These are phyloP conservation scores for Seira sanloemensis DNA, from an alignment of 2,888 invertebrate species.

Conservation along the genomic window DNA sequence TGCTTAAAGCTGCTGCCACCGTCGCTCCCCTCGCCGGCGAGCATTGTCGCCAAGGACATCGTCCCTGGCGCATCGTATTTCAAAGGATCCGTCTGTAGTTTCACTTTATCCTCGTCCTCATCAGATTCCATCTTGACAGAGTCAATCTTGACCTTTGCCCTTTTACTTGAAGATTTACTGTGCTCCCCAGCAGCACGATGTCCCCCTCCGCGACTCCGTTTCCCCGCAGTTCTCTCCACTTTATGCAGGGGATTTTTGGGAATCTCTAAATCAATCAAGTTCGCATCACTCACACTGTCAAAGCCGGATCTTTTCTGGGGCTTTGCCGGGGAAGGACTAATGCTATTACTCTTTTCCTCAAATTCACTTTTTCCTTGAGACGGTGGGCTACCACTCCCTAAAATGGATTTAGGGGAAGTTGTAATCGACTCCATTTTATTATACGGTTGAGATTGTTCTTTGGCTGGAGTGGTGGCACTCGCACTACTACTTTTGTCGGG, in stretches of 20 bases:
- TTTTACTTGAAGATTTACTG: slow-evolving; percentile 51
- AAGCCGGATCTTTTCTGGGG: slow-evolving; percentile 51
- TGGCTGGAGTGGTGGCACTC: neutral
- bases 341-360: slow-evolving; percentile 35
- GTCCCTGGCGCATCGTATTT: slow-evolving; percentile 47
- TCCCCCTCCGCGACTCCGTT: slow-evolving; percentile 29
- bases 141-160: slow-evolving; percentile 66
- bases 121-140: slow-evolving; percentile 63
- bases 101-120: slow-evolving; percentile 44
- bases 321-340: slow-evolving; percentile 14
- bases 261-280: slow-evolving; percentile 59
- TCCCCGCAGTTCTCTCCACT: slow-evolving; percentile 28
- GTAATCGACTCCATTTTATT: slow-evolving; percentile 29
- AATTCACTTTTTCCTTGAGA: slow-evolving; percentile 43
- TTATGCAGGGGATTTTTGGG: slow-evolving; percentile 48
- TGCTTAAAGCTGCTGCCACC: slow-evolving; percentile 39
- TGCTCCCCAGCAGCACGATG: slow-evolving; percentile 39
- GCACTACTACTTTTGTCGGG: slow-evolving; percentile 35
- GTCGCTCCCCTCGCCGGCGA: slow-evolving; percentile 51
- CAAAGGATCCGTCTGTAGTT: slow-evolving; percentile 23
- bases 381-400: neutral
- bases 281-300: slow-evolving; percentile 57
- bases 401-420: slow-evolving; percentile 37
- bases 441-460: slow-evolving; percentile 33
- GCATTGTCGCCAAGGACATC: neutral